Evolutionary conservation across 2,797 vertebrate genomes (phyloP).

Genomic region (Falco naumanni): DNA sequence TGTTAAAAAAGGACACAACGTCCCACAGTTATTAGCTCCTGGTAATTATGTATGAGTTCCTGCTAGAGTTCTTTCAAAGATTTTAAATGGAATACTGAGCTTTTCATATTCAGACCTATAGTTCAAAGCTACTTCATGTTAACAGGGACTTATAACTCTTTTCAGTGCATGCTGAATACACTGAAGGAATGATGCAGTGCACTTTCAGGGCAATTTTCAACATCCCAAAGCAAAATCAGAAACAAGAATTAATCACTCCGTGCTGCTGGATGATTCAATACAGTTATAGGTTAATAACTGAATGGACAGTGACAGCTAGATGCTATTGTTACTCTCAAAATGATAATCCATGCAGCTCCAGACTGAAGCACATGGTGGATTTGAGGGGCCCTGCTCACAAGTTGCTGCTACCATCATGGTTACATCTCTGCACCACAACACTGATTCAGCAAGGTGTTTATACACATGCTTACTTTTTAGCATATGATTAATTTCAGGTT

Average conservation of each 20-base stretch:
- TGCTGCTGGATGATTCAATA: background rate
- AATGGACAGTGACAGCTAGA: background rate
- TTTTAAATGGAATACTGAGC: background rate
- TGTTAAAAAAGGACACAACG: background rate
- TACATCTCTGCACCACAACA: background rate
- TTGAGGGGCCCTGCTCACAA: background rate
- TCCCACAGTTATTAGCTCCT: background rate
- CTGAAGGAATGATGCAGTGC: background rate
- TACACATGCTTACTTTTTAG: background rate
- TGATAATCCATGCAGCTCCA: background rate
- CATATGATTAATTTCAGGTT: background rate
- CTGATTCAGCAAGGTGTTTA: background rate
- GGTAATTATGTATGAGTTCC: background rate
- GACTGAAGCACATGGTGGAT: background rate
- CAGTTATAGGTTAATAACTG: background rate
- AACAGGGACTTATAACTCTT: background rate
- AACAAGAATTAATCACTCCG: background rate
- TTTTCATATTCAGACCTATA: background rate
- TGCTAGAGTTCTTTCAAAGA: background rate
- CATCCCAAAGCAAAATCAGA: background rate
- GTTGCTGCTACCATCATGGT: accelerated
- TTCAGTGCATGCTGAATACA: background rate
- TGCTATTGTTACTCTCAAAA: background rate
- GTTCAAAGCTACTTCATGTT: background rate
- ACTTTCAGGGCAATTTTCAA: background rate